Percentiles rank a stretch among this genome's conserved stretches.
These are phyloP conservation scores for Coturnix japonica DNA, from an alignment of 2,113 vertebrate genomes.

Conservation along the genomic window DNA sequence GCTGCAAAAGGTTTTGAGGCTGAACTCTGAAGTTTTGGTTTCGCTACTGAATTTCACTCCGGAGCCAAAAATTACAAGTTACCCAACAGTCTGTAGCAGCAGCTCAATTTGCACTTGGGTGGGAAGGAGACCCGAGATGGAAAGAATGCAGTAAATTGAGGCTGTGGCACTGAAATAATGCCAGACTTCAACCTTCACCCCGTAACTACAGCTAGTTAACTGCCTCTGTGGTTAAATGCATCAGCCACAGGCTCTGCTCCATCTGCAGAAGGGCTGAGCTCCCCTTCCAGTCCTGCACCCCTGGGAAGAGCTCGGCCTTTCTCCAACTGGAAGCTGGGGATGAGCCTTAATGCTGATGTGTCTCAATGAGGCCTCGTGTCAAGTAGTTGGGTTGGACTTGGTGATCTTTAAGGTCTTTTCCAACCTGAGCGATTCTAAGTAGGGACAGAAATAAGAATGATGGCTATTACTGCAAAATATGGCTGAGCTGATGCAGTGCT, in stretches of 20 bases:
- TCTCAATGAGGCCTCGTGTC: neutral
- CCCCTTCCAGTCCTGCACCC: neutral
- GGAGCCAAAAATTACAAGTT: neutral
- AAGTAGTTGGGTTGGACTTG: too few species aligned
- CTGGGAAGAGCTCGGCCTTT: neutral
- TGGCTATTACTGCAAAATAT: neutral
- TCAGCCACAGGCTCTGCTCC: neutral
- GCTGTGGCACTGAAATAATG: neutral
- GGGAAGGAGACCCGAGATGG: neutral
- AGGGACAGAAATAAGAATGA: neutral
- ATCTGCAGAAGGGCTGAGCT: neutral
- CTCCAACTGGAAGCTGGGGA: neutral
- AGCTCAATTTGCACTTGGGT: neutral
- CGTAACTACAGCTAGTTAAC: neutral
- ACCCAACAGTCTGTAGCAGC: neutral
- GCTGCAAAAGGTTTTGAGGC: neutral
- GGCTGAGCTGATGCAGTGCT: fast-evolving
- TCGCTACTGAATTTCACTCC: neutral
- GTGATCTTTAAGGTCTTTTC: too few species aligned
- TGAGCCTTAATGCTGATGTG: neutral
- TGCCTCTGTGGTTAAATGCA: neutral
- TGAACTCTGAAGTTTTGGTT: neutral
- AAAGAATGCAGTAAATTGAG: neutral
- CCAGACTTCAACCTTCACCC: neutral
- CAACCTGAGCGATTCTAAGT: too few species aligned